A percentile compares a stretch with the other conserved stretches of the same genome.
These are phyloP conservation scores for Echinarachnius parma DNA, from an alignment of 53 echinoderm and acorn worm species.

Conservation along the genomic window DNA sequence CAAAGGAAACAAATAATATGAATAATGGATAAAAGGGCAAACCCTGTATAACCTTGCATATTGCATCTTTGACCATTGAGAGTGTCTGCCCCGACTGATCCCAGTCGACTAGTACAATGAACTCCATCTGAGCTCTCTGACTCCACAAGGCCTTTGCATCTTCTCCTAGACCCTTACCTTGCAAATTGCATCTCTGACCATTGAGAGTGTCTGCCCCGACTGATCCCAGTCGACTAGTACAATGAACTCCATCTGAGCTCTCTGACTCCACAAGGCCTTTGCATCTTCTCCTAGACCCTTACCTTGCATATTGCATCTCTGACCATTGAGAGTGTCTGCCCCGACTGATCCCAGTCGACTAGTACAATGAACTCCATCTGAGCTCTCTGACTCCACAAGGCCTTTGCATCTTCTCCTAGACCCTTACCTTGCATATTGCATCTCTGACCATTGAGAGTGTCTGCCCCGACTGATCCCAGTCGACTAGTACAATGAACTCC, in stretches of 20 bases:
- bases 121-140: conserved; percentile 64
- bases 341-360: conserved; percentile 90
- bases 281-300: conserved; percentile 29
- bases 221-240: conserved; percentile 88
- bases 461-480: conserved; percentile 96
- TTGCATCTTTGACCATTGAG: too few relatives aligned
- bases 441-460: too few relatives aligned
- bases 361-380: conserved; percentile 72
- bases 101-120: conserved; percentile 84
- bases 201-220: too few relatives aligned
- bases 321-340: too few relatives aligned
- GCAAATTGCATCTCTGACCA: too few relatives aligned
- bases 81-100: too few relatives aligned
- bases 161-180: neutral
- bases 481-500: conserved; percentile 78
- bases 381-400: conserved; percentile 59
- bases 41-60: too few relatives aligned
- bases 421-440: too few relatives aligned
- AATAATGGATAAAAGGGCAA: too few relatives aligned
- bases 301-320: conserved; percentile 89
- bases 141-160: conserved; percentile 60
- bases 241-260: conserved; percentile 69
- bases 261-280: conserved; percentile 53
- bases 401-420: conserved; percentile 49
- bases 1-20: too few relatives aligned